Evolutionary conservation across 2,113 vertebrate species (phyloP).

Genomic region (Aepyceros melampus): DNA sequence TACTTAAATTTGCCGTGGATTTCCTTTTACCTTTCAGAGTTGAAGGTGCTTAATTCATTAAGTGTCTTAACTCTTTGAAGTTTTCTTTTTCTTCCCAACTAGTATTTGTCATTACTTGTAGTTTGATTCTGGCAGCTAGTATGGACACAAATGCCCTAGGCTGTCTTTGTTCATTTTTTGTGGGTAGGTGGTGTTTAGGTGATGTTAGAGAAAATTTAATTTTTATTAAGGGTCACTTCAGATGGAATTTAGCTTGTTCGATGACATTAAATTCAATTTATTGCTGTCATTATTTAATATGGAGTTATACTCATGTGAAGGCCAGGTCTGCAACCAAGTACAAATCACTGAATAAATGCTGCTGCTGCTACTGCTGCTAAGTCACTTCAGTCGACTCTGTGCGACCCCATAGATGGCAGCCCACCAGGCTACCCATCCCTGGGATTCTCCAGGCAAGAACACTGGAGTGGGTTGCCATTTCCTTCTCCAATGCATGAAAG

Average conservation of each 20-base stretch:
- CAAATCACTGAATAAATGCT: not conserved
- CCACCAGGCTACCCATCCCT: no score
- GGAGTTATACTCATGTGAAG: not conserved
- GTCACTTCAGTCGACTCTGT: no score
- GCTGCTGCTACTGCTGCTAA: no score
- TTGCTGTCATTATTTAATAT: constrained; percentile 30
- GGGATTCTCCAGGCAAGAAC: no score
- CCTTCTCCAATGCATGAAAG: no score
- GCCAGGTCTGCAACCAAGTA: not conserved
- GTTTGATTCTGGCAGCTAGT: constrained; percentile 34
- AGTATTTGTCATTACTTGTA: constrained; percentile 39
- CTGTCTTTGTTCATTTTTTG: constrained; percentile 52
- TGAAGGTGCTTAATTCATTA: not conserved
- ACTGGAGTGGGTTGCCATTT: no score
- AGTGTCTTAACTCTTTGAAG: constrained; percentile 8
- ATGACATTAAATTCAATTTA: constrained; percentile 34
- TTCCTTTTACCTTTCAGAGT: not conserved
- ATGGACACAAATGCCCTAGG: constrained; percentile 45
- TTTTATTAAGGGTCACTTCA: constrained; percentile 38
- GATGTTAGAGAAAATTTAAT: constrained; percentile 50
- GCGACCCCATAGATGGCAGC: no score
- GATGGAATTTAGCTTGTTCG: constrained; percentile 44
- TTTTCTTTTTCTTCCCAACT: not conserved
- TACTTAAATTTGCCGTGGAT: not conserved
- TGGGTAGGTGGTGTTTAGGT: constrained; percentile 62